Conservation (phyloP, 1,140 invertebrate species). For the Drosophila bocki region DNA sequence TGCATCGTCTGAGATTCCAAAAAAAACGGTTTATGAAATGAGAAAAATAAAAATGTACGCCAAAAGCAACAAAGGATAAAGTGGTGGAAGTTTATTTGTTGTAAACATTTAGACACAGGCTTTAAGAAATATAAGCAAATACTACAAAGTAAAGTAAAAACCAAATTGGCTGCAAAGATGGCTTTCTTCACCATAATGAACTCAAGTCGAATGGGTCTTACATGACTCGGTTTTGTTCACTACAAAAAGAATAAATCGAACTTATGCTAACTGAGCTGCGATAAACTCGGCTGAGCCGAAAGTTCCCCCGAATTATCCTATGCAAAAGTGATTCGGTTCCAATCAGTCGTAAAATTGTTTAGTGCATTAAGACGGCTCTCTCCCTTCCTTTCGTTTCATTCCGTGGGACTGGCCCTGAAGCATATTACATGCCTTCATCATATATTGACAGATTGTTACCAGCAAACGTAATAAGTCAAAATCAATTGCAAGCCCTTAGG, state of each 20-base stretch:
- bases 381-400: neutral
- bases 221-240: neutral
- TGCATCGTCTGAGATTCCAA: neutral
- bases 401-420: neutral
- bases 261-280: constrained; percentile 40
- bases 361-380: constrained; percentile 41
- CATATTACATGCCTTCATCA: constrained; percentile 40
- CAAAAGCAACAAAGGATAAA: too few species aligned
- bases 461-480: constrained; percentile 45
- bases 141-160: neutral
- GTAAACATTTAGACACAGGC: neutral
- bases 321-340: constrained; percentile 64
- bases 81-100: neutral
- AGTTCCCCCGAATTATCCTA: constrained; percentile 51
- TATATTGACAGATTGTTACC: constrained; percentile 40
- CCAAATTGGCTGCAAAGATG: neutral
- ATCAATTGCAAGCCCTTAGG: constrained; percentile 57
- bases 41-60: neutral
- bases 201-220: neutral
- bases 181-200: neutral
- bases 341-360: constrained; percentile 75
- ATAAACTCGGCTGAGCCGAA: constrained; percentile 27
- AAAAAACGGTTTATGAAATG: neutral
- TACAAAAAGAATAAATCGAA: constrained; percentile 7
- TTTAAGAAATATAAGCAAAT: neutral